Percentiles rank a stretch among this genome's conserved stretches.
Conservation (phyloP, 2,113 vertebrate species). For the Polypterus senegalus region DNA sequence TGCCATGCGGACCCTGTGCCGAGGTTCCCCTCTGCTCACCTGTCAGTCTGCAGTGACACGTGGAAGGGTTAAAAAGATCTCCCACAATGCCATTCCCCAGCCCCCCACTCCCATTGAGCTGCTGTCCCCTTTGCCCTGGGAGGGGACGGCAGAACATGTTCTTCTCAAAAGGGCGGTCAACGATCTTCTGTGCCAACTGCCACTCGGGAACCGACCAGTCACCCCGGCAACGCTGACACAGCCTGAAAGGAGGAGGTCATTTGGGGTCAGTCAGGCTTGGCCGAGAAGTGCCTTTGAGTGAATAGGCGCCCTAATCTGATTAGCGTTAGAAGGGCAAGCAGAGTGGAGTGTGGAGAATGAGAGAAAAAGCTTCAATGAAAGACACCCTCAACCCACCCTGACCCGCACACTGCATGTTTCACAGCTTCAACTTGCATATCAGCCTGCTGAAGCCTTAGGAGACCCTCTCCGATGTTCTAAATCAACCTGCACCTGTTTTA, state of each 20-base stretch:
- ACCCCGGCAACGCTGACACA: constrained; percentile 32
- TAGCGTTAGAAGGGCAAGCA: constrained; percentile 27
- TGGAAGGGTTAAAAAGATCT: constrained; percentile 8
- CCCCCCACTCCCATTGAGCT: constrained; percentile 1
- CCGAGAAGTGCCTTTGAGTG: constrained; percentile 11
- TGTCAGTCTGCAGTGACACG: constrained; percentile 6
- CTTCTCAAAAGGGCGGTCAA: constrained; percentile 27
- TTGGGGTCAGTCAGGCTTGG: constrained; percentile 19
- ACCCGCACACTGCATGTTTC: no score
- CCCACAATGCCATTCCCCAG: constrained; percentile 13
- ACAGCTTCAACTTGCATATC: no score
- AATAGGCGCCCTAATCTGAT: constrained; percentile 25
- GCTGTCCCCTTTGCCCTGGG: constrained; percentile 15
- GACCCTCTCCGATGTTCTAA: no score
- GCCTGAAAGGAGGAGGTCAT: constrained; percentile 32
- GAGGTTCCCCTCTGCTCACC: no score
- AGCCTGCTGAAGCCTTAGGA: no score
- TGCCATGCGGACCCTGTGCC: no score
- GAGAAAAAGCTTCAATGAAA: no score
- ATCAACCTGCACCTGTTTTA: no score
- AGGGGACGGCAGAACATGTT: constrained; percentile 28
- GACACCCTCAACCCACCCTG: no score
- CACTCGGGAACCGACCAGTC: constrained; percentile 26
- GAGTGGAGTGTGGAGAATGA: constrained; percentile 5
- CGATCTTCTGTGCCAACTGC: constrained; percentile 28